Evolutionary conservation across 2,113 vertebrate genomes (phyloP), one percentile per base, ranked within the genome.

Genomic region (Siphamia tubifer): DNA sequence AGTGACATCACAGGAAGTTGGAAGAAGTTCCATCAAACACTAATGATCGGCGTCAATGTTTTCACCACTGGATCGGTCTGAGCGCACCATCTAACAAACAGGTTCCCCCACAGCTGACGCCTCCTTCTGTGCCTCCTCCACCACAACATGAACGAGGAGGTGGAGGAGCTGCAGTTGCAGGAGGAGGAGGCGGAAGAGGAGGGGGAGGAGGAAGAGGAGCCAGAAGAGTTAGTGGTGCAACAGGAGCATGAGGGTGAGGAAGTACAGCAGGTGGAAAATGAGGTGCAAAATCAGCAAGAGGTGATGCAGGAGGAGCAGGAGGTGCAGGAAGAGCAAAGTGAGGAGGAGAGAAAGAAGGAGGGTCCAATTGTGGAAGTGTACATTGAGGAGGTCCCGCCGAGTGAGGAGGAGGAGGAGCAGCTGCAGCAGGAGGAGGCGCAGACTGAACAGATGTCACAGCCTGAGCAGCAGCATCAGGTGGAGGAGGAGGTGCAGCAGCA

Each of bases 1-100:
- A 25, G 55, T 67, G 76, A 67, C 77, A 53, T 66, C 53, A 74
- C 65, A 74, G 65, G 68, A 86, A 89, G 74, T 82, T 77, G 63
- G 69, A 80, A 35, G 79, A 84, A 81, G 77, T 77, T 83, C 24
- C 12, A 20, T 36, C 8, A 6, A 68, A 65, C 25, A 53, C 15
- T 15, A 63, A 38, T 1, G 1, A 70, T 55, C 11, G 0, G 53
- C 2, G 19, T 81, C 4, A 13, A 78, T 82, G 80, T 64, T 75
- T 73, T 52, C 47, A 56, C 8, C 10, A 58, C 51, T 70, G 36
- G 0, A 31, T 65, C 21, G 6, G 12, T 36, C 36, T 49, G 63
- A 82, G 52, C 61, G 28, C n/a, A n/a, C n/a, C n/a, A n/a, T n/a
- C n/a, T n/a, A n/a, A n/a, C n/a, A n/a, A n/a, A n/a, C n/a, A n/a